Conservation (phyloP, 1,140 invertebrate species). For the Drosophila paulistorum region DNA sequence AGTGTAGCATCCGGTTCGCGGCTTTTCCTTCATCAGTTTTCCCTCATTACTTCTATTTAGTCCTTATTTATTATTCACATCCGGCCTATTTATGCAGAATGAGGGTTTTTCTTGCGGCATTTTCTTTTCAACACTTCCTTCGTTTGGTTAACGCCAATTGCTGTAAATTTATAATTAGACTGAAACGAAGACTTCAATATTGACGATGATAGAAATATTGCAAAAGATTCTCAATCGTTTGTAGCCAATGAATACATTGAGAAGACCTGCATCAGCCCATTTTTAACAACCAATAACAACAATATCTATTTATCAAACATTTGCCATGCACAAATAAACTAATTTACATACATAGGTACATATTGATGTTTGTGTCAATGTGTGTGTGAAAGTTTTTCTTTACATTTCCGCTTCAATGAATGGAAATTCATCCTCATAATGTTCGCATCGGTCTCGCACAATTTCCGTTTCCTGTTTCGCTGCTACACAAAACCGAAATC, state of each 20-base stretch:
- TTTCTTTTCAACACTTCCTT: constrained; percentile 19
- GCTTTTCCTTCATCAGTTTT: constrained; percentile 44
- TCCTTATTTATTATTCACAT: constrained; percentile 63
- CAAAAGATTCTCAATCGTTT: background rate
- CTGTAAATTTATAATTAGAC: constrained; percentile 5
- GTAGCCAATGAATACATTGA: background rate
- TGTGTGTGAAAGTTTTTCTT: constrained; percentile 42
- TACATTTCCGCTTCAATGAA: constrained; percentile 49
- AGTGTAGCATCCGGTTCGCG: constrained; percentile 34
- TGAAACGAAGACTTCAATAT: background rate
- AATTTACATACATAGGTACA: background rate
- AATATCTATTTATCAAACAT: background rate
- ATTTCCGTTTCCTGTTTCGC: constrained; percentile 65
- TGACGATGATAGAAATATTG: too few species aligned
- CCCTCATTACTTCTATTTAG: constrained; percentile 61
- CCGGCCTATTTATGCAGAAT: constrained; percentile 65
- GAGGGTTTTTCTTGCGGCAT: constrained; percentile 26
- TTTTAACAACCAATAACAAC: background rate
- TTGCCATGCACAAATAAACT: constrained; percentile 2
- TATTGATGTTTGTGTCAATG: constrained; percentile 20
- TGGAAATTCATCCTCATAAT: constrained; percentile 37
- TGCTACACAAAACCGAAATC: constrained; percentile 51
- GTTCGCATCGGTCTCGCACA: constrained; percentile 59
- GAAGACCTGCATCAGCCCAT: background rate
- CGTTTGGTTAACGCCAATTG: background rate